These are phyloP conservation scores for Agrotis clavis DNA, from an alignment of 2,888 invertebrate species.

Conservation along the genomic window DNA sequence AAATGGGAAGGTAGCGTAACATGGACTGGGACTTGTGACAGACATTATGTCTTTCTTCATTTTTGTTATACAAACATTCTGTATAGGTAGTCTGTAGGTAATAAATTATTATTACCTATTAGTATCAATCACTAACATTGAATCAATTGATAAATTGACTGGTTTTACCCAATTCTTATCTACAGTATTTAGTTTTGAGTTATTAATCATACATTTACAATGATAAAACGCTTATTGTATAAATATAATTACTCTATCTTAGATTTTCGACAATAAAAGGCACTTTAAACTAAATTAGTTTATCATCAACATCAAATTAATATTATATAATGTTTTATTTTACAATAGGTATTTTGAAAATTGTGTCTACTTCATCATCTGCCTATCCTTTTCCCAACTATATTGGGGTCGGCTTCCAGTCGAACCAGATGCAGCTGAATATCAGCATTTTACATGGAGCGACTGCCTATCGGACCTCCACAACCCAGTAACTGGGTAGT, in stretches of 20 bases:
- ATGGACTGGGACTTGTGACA: too few species aligned
- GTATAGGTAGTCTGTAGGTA: neutral
- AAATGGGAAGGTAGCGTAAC: too few species aligned
- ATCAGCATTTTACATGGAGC: too few species aligned
- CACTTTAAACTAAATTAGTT: neutral
- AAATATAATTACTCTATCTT: slow-evolving; percentile 15
- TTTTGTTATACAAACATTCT: neutral
- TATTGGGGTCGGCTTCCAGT: too few species aligned
- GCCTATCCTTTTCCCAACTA: too few species aligned
- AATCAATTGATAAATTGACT: neutral
- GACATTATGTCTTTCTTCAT: too few species aligned
- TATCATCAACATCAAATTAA: neutral
- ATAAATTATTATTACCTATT: too few species aligned
- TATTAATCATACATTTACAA: slow-evolving; percentile 25
- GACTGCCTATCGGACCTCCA: too few species aligned
- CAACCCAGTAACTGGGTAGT: too few species aligned
- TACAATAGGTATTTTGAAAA: slow-evolving; percentile 8
- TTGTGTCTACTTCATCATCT: too few species aligned
- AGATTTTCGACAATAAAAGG: neutral
- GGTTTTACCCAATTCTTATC: slow-evolving; percentile 17
- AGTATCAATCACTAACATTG: neutral
- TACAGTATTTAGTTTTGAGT: slow-evolving; percentile 20
- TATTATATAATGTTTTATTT: neutral
- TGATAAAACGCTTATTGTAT: slow-evolving; percentile 3
- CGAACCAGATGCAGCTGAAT: too few species aligned